These are phyloP conservation scores for Dione vanillae DNA, from an alignment of 2,888 invertebrate species.

Conservation along the genomic window DNA sequence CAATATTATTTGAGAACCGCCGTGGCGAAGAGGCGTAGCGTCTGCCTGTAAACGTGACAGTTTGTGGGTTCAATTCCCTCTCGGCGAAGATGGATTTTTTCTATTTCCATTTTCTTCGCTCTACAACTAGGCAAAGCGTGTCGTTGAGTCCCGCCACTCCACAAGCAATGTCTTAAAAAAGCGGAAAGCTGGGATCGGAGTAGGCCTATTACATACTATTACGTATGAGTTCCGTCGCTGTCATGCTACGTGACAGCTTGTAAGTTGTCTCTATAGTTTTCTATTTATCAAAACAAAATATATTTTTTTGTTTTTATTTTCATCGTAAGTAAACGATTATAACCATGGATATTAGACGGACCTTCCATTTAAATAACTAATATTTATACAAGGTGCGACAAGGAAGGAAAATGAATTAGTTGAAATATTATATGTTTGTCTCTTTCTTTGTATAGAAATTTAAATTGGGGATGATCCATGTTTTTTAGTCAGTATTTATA, in stretches of 20 bases:
- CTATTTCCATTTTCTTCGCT: too few relatives aligned
- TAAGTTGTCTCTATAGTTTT: constrained; percentile 51
- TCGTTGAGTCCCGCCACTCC: too few relatives aligned
- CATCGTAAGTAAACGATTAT: constrained; percentile 3
- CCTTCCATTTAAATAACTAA: background rate
- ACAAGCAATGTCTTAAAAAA: too few relatives aligned
- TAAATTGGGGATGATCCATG: constrained; percentile 11
- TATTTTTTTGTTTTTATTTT: background rate
- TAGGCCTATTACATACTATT: constrained; percentile 71
- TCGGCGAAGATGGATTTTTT: too few relatives aligned
- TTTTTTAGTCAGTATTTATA: constrained; percentile 3
- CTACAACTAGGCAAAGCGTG: too few relatives aligned
- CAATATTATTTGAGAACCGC: too few relatives aligned
- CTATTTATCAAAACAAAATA: background rate
- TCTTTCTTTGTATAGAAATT: background rate
- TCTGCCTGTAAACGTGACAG: too few relatives aligned
- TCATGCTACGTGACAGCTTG: constrained; percentile 70
- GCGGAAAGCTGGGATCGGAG: too few relatives aligned
- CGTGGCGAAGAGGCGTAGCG: too few relatives aligned
- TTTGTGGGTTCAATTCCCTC: too few relatives aligned
- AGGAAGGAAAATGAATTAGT: background rate
- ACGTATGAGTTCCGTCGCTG: constrained; percentile 70
- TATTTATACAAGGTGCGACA: background rate
- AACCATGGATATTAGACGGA: background rate
- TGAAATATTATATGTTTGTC: background rate